Conservation (phyloP, 2,113 vertebrate genomes). For the Leptodactylus fuscus region DNA sequence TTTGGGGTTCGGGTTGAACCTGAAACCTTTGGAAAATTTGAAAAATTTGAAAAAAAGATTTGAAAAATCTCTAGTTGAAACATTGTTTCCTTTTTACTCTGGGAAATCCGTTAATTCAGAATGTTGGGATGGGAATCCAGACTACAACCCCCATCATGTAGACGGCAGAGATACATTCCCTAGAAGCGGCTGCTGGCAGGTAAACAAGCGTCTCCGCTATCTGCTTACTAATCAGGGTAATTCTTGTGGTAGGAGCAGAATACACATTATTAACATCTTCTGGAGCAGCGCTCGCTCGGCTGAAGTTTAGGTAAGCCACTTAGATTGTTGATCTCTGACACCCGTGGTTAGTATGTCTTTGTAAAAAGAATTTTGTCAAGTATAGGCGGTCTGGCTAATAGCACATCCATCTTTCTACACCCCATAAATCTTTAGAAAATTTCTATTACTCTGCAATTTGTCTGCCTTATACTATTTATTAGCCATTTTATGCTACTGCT, state of each 20-base stretch:
- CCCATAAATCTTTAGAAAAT: slow-evolving; percentile 88
- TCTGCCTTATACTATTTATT: slow-evolving; percentile 90
- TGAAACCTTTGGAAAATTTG: no score
- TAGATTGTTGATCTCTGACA: slow-evolving; percentile 84
- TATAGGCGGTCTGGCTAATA: slow-evolving; percentile 83
- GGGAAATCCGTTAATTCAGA: no score
- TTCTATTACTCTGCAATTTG: slow-evolving; percentile 91
- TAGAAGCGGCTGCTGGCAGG: slow-evolving; percentile 73
- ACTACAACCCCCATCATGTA: no score
- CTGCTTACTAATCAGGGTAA: slow-evolving; percentile 66
- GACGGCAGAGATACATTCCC: no score
- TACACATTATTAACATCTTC: slow-evolving; percentile 74
- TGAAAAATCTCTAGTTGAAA: no score
- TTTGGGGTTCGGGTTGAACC: no score
- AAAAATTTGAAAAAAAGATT: no score
- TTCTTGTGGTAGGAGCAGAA: slow-evolving; percentile 57
- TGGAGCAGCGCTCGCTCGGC: slow-evolving; percentile 76
- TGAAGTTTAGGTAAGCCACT: slow-evolving; percentile 84
- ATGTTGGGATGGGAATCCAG: no score
- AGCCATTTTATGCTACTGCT: slow-evolving; percentile 89
- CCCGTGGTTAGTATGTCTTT: slow-evolving; percentile 81
- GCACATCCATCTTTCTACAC: slow-evolving; percentile 87
- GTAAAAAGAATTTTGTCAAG: slow-evolving; percentile 83
- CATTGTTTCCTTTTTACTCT: no score
- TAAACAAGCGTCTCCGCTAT: slow-evolving; percentile 67